Conservation (phyloP, 2,888 invertebrate species). For the Epirrhoe alternata region DNA sequence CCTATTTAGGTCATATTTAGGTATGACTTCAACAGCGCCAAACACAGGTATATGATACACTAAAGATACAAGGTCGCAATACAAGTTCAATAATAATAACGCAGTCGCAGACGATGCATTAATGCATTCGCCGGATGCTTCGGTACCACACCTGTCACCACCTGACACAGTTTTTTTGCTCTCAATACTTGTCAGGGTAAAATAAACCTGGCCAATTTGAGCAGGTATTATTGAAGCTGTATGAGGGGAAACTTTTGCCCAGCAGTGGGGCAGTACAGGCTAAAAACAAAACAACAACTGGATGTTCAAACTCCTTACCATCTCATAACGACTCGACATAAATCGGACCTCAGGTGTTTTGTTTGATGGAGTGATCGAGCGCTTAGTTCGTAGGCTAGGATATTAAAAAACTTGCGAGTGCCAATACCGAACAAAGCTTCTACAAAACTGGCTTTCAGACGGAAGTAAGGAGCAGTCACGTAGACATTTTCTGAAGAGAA, state of each 20-base stretch:
- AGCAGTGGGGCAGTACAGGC: too few species aligned
- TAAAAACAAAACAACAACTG: too few species aligned
- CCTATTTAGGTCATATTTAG: too few species aligned
- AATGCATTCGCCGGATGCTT: constrained; percentile 31
- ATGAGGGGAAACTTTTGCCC: background rate
- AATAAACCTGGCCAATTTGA: constrained; percentile 2
- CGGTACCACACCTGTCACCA: constrained; percentile 46
- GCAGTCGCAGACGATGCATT: constrained; percentile 36
- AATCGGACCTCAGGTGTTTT: background rate
- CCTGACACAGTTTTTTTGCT: constrained; percentile 36
- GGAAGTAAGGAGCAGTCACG: constrained; percentile 15
- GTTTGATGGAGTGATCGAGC: background rate
- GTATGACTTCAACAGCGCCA: background rate
- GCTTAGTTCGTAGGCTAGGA: background rate
- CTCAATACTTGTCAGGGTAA: constrained; percentile 10
- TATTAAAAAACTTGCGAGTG: constrained; percentile 16
- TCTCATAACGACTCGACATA: too few species aligned
- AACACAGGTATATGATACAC: background rate
- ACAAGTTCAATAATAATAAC: constrained; percentile 37
- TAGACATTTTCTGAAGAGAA: constrained; percentile 23
- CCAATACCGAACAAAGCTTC: constrained; percentile 9
- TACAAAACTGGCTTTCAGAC: constrained; percentile 15
- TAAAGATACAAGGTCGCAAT: constrained; percentile 31
- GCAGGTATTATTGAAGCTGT: background rate
- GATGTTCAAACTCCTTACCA: too few species aligned